Evolutionary conservation across 2,797 vertebrate species (phyloP).

Genomic region (Channallabes apus): DNA sequence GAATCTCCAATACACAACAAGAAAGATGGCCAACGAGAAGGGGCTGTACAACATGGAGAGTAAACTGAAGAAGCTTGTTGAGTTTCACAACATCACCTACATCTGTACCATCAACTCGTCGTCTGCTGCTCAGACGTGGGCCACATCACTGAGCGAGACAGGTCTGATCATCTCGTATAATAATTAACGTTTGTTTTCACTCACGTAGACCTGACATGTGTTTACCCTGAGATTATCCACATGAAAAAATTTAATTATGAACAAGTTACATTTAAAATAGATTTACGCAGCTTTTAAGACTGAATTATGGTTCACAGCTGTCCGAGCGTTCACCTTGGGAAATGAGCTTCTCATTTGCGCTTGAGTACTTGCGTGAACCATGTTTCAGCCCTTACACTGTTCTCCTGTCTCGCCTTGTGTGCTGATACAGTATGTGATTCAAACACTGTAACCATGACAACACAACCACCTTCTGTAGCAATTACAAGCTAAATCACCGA

Average conservation of each 20-base stretch:
- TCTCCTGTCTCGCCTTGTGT: neutral
- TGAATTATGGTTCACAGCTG: too few species aligned
- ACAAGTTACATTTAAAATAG: neutral
- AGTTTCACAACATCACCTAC: slow-evolving; percentile 65
- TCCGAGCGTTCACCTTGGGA: too few species aligned
- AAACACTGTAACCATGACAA: neutral
- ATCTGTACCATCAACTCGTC: slow-evolving; percentile 68
- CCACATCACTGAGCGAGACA: slow-evolving; percentile 67
- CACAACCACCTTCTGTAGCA: neutral
- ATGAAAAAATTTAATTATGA: neutral
- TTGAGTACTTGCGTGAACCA: too few species aligned
- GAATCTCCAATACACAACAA: slow-evolving; percentile 63
- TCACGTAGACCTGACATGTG: neutral
- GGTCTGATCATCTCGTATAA: slow-evolving; percentile 54
- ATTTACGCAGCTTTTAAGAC: neutral
- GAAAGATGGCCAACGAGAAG: slow-evolving; percentile 56
- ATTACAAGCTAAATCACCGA: neutral
- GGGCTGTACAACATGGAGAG: slow-evolving; percentile 71
- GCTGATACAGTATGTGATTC: neutral
- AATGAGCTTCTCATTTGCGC: too few species aligned
- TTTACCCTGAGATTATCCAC: neutral
- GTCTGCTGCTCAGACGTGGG: slow-evolving; percentile 66
- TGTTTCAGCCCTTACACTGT: neutral
- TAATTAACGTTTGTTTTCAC: neutral
- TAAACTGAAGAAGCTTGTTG: slow-evolving; percentile 61